Percentiles rank a stretch among this genome's conserved stretches.
phyloP scores from a whole-genome alignment of 2,797 vertebrate genomes.

The Anas capensis region DNA sequence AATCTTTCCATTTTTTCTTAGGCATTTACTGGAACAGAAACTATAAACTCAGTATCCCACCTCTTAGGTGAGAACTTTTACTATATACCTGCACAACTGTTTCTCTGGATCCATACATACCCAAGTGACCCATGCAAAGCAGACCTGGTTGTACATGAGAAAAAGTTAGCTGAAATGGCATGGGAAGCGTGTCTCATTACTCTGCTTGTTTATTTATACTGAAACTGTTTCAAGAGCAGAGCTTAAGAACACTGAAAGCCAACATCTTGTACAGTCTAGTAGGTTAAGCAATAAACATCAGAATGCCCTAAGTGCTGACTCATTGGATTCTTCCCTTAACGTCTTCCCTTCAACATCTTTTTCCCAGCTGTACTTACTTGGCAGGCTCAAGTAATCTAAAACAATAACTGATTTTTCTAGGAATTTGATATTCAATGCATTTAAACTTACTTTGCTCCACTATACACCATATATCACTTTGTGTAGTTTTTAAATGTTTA shows the following conservation, averaged over 20 bases:
- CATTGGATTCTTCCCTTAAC: constrained; percentile 22
- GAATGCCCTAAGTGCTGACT: constrained; percentile 28
- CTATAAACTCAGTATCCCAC: neutral
- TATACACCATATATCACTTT: neutral
- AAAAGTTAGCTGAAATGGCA: neutral
- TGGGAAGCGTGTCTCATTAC: neutral
- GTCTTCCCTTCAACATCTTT: neutral
- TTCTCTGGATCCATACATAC: constrained; percentile 11
- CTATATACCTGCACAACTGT: neutral
- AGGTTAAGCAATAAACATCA: neutral
- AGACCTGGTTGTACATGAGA: neutral
- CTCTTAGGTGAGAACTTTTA: neutral
- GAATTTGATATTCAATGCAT: neutral
- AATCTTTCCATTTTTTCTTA: neutral
- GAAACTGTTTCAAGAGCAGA: neutral
- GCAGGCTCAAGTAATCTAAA: neutral
- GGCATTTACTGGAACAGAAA: constrained; percentile 2
- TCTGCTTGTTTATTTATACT: neutral
- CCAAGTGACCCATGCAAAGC: neutral
- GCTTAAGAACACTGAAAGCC: neutral
- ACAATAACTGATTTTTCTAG: constrained; percentile 27
- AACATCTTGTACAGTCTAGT: neutral
- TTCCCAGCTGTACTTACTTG: constrained; percentile 35
- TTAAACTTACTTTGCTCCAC: neutral
- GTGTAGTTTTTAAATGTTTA: neutral